Evolutionary conservation across 1,140 invertebrate genomes (phyloP).

Genomic region (Listronotus bonariensis): DNA sequence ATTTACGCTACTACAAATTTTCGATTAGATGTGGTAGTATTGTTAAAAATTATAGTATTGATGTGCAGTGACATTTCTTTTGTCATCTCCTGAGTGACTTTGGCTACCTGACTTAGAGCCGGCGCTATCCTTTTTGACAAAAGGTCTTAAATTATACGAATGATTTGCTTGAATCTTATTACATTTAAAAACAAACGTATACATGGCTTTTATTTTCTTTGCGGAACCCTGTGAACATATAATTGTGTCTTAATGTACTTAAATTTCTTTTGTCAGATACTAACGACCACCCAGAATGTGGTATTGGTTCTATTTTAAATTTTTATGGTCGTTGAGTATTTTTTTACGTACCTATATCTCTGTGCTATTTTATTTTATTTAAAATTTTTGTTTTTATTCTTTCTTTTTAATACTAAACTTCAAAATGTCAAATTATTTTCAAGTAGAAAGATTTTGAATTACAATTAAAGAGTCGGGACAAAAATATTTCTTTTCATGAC

Average conservation of each 20-base stretch:
- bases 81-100: constrained; percentile 18
- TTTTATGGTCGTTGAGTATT: too few relatives aligned
- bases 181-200: constrained; percentile 31
- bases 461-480: too few relatives aligned
- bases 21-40: too few relatives aligned
- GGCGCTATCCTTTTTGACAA: constrained; percentile 22
- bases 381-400: too few relatives aligned
- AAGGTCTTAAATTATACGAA: constrained; percentile 23
- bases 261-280: constrained; percentile 28
- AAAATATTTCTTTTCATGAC: too few relatives aligned
- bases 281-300: constrained; percentile 19
- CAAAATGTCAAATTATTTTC: too few relatives aligned
- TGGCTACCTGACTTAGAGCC: constrained; percentile 26
- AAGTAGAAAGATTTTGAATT: too few relatives aligned
- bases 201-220: constrained; percentile 17
- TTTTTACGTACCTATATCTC: too few relatives aligned
- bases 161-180: constrained; percentile 26
- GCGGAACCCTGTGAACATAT: constrained; percentile 12
- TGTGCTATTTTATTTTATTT: too few relatives aligned
- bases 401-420: too few relatives aligned
- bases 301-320: too few relatives aligned
- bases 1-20: too few relatives aligned
- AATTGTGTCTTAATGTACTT: constrained; percentile 21
- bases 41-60: background rate
- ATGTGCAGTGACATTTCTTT: constrained; percentile 19